These are phyloP conservation scores for Enteromius mattozi DNA, from an alignment of 2,797 vertebrate species.

Conservation along the genomic window DNA sequence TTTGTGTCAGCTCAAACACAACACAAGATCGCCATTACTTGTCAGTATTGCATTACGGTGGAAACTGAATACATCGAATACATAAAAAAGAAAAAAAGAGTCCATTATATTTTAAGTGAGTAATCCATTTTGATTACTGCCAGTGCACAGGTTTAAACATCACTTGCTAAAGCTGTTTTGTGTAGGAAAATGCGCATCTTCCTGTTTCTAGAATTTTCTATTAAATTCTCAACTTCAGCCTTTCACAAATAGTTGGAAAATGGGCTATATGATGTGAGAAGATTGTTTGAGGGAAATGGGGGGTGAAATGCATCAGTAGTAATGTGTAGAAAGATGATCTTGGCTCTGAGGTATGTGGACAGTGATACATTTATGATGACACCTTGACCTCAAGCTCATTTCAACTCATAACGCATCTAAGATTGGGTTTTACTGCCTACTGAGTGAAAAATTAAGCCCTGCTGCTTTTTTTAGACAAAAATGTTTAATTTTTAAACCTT, in stretches of 20 bases:
- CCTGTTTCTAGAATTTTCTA: slow-evolving; percentile 46
- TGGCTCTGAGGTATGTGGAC: slow-evolving; percentile 66
- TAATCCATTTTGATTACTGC: slow-evolving; percentile 53
- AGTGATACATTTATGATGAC: slow-evolving; percentile 68
- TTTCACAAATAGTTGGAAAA: slow-evolving; percentile 46
- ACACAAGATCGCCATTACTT: slow-evolving; percentile 69
- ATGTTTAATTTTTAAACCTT: neutral
- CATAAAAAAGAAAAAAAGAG: slow-evolving; percentile 59
- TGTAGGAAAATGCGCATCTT: slow-evolving; percentile 41
- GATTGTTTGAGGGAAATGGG: slow-evolving; percentile 23
- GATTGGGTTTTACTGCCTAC: slow-evolving; percentile 71
- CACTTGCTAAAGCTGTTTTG: slow-evolving; percentile 32
- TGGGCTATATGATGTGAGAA: slow-evolving; percentile 32
- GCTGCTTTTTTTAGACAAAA: neutral
- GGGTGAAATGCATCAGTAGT: slow-evolving; percentile 53
- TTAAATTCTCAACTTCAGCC: slow-evolving; percentile 42
- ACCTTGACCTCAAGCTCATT: slow-evolving; percentile 66
- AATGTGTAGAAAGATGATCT: slow-evolving; percentile 63
- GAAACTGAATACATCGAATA: slow-evolving; percentile 57
- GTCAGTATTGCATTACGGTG: slow-evolving; percentile 68
- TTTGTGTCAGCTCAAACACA: slow-evolving; percentile 71
- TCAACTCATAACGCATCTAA: slow-evolving; percentile 62
- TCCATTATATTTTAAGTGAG: slow-evolving; percentile 25
- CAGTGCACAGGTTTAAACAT: slow-evolving; percentile 36
- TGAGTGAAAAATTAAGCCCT: slow-evolving; percentile 59